Conservation (phyloP, 2,797 vertebrate species). For the Leptatherina wallacei region DNA sequence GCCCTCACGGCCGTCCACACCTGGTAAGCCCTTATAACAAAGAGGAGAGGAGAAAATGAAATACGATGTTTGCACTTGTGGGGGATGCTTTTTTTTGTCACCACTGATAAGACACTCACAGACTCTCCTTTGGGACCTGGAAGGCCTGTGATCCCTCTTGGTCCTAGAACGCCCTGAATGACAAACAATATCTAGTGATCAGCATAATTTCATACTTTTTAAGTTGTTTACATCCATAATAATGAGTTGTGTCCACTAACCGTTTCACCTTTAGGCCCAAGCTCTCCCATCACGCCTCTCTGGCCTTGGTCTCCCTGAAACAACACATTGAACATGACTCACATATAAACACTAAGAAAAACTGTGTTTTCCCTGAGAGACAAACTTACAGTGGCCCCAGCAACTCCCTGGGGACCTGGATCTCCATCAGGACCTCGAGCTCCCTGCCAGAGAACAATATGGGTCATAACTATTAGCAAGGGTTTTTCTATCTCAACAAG, state of each 20-base stretch:
- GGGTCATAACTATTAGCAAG: background rate
- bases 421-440: slow-evolving; percentile 91
- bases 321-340: slow-evolving; percentile 4
- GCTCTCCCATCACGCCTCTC: slow-evolving; percentile 90
- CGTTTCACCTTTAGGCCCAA: slow-evolving; percentile 89
- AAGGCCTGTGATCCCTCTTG: slow-evolving; percentile 91
- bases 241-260: slow-evolving; percentile 76
- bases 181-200: slow-evolving; percentile 18
- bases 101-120: slow-evolving; percentile 80
- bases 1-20: slow-evolving; percentile 92
- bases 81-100: background rate
- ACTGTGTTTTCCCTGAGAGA: background rate
- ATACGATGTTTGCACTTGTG: slow-evolving; percentile 12
- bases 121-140: slow-evolving; percentile 94
- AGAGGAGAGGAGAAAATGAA: slow-evolving; percentile 16
- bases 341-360: background rate
- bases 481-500: background rate
- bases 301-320: slow-evolving; percentile 93
- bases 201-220: background rate
- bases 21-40: slow-evolving; percentile 89
- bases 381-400: slow-evolving; percentile 90
- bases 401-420: slow-evolving; percentile 90
- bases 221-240: background rate
- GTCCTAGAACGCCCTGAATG: slow-evolving; percentile 87
- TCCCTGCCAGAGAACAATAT: slow-evolving; percentile 81